These are phyloP conservation scores for Podarcis siculus DNA, from an alignment of 2,797 vertebrate genomes.

Conservation along the genomic window DNA sequence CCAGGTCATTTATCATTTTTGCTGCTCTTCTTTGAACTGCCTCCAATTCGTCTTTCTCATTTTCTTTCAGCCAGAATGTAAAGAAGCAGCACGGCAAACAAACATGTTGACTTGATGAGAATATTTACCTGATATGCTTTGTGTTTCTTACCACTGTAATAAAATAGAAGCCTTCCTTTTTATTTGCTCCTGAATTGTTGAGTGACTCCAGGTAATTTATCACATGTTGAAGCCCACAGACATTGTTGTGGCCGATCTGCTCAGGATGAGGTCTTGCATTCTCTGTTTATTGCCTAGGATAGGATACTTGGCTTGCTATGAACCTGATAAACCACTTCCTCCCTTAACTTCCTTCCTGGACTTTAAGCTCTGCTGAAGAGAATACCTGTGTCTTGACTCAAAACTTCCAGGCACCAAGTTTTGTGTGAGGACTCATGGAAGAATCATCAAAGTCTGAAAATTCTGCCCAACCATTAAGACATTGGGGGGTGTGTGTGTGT, in stretches of 20 bases:
- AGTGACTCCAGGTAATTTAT: constrained; percentile 25
- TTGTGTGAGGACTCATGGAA: not conserved
- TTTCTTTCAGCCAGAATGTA: constrained; percentile 47
- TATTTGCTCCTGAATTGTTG: constrained; percentile 43
- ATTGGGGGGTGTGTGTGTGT: too few relatives aligned
- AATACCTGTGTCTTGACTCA: not conserved
- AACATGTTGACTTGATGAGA: constrained; percentile 41
- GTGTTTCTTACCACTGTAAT: constrained; percentile 38
- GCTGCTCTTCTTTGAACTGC: constrained; percentile 51
- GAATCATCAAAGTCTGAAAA: not conserved
- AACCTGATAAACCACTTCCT: not conserved
- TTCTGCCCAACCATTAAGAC: not conserved
- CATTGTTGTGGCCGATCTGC: not conserved
- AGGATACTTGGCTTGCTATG: constrained; percentile 5
- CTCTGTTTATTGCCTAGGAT: constrained; percentile 41
- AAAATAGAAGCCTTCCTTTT: constrained; percentile 45
- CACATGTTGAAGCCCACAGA: constrained; percentile 3
- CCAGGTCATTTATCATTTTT: constrained; percentile 53
- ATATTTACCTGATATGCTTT: constrained; percentile 41
- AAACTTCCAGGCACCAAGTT: not conserved
- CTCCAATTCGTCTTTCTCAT: constrained; percentile 45
- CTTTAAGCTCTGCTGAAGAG: not conserved
- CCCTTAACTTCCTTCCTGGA: not conserved
- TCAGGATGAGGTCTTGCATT: constrained; percentile 31
- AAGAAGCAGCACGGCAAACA: constrained; percentile 37